A percentile compares a stretch with the other conserved stretches of the same genome.
phyloP scores from a whole-genome alignment of 2,888 invertebrate species.

The Oligia latruncula region DNA sequence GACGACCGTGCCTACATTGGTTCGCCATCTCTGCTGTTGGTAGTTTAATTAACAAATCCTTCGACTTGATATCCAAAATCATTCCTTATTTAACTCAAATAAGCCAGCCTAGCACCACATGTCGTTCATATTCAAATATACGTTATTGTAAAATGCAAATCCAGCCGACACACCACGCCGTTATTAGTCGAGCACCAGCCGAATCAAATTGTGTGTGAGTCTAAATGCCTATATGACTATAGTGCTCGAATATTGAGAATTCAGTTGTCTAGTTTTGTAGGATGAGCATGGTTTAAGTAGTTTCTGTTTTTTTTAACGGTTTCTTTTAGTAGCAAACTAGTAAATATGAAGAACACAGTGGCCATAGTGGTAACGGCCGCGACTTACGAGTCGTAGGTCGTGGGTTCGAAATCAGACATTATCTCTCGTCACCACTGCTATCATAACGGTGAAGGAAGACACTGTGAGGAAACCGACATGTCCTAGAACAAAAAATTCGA shows the following conservation, averaged over 20 bases:
- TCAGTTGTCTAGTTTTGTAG: conserved; percentile 7
- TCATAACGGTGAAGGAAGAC: no score
- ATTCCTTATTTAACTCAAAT: conserved; percentile 1
- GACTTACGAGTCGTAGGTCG: no score
- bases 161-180: not conserved
- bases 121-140: conserved; percentile 60
- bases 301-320: not conserved
- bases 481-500: no score
- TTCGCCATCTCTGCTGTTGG: not conserved
- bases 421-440: no score
- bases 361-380: no score
- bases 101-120: conserved; percentile 7
- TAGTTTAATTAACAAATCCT: not conserved
- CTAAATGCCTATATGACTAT: conserved; percentile 23
- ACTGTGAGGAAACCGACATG: no score
- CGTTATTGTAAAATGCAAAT: conserved; percentile 67
- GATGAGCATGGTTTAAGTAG: not conserved
- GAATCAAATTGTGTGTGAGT: conserved; percentile 43
- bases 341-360: not conserved
- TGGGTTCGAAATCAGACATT: no score
- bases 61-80: not conserved
- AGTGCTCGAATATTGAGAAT: conserved; percentile 23
- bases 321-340: not conserved
- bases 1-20: no score
- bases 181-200: conserved; percentile 35